phyloP scores from a whole-genome alignment of 2,888 invertebrate species.

The Danaus chrysippus region DNA sequence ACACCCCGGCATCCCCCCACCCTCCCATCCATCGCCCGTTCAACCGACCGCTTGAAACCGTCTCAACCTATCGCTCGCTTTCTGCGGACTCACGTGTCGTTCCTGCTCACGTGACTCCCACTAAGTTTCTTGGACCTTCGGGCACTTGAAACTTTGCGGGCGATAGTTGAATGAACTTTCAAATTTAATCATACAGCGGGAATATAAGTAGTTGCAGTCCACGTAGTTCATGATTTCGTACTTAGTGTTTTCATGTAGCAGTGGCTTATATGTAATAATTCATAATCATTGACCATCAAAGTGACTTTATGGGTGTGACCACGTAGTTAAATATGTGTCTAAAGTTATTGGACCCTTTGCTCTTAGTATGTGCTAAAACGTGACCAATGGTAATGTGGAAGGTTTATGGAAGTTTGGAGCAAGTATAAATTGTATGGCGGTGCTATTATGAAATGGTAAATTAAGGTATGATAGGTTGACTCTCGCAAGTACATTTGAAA shows the following conservation, averaged over 20 bases:
- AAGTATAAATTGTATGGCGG: slow-evolving; percentile 60
- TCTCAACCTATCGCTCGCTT: slow-evolving; percentile 29
- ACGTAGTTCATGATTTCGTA: slow-evolving; percentile 17
- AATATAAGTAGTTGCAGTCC: slow-evolving; percentile 24
- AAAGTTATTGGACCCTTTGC: slow-evolving; percentile 21
- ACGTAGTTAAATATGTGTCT: slow-evolving; percentile 20
- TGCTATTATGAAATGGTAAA: slow-evolving; percentile 72
- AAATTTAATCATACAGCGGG: slow-evolving; percentile 10
- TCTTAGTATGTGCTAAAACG: slow-evolving; percentile 21
- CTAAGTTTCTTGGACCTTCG: slow-evolving; percentile 13
- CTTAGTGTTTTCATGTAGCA: slow-evolving; percentile 25
- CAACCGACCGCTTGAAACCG: slow-evolving; percentile 56
- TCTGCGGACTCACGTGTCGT: slow-evolving; percentile 27
- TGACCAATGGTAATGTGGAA: slow-evolving; percentile 27
- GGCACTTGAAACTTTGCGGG: slow-evolving; percentile 19
- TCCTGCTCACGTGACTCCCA: slow-evolving; percentile 22
- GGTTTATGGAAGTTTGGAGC: slow-evolving; percentile 24
- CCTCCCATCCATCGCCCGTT: slow-evolving; percentile 38
- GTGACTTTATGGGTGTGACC: slow-evolving; percentile 19
- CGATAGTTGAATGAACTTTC: slow-evolving; percentile 10
- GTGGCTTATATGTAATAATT: slow-evolving; percentile 18
- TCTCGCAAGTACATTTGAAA: slow-evolving; percentile 52
- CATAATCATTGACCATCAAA: slow-evolving; percentile 7
- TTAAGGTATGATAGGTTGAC: slow-evolving; percentile 48
- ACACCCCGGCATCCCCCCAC: slow-evolving; percentile 36